Base-by-base conservation (phyloP, 2,797 vertebrate species). In the Rallus crepitans region DNA sequence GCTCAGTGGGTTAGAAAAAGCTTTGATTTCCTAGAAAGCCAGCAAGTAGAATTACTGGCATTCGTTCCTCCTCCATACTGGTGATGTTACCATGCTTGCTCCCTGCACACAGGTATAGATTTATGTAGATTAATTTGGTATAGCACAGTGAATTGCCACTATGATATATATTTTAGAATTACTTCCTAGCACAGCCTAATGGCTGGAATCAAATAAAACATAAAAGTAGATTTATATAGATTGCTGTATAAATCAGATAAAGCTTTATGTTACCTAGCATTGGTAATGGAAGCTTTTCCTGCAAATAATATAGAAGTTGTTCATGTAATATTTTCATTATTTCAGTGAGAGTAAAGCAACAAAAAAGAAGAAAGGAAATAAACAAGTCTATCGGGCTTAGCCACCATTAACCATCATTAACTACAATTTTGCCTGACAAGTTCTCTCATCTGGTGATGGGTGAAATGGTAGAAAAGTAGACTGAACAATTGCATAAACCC, bases 191-290 rank as follows among this genome's bases (percentile, higher is more conserved):
- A 97, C 85, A 97, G 90, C 94, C 90, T 98, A 98, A 98, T 98
- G 96, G 96, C 94, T 97, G 90, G 91, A 98, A 98, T 98, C 96
- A 98, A 98, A 97, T 98, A 97, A 98, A 97, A 97, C 95, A 97
- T 97, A 98, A 97, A 98, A 98, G 90, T 96, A 95, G 96, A 96
- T 98, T 98, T 98, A 97, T 93, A 96, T 96, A 98, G 96, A 98
- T 98, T 97, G 96, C 95, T 97, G 95, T 94, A 95, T 97, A 97
- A 98, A 97, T 97, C 94, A 98, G 96, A 97, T 97, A 97, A 98
- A 97, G 94, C 94, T 97, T 98, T 98, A 87, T 97, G 68, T 97
- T 97, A 96, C 91, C 93, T 97, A 79, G 73, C 69, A 81, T 81
- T 95, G 84, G 88, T 96, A 96, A 84, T 96, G 89, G 92, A 97